Evolutionary conservation across 2,888 invertebrate genomes (phyloP).

Genomic region (Phengaris alcon): DNA sequence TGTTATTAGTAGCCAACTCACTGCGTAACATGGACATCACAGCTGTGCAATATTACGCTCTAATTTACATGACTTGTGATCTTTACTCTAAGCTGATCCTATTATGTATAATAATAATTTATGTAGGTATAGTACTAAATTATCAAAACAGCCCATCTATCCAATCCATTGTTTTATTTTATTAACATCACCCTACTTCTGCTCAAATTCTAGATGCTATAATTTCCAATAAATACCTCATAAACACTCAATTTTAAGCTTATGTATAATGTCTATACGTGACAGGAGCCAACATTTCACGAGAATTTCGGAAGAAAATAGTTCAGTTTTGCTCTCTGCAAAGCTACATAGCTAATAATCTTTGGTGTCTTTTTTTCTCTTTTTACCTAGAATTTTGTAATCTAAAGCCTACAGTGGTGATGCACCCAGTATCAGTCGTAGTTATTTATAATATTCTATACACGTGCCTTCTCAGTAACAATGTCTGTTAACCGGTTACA

Average conservation of each 20-base stretch:
- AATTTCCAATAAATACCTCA: too few relatives aligned
- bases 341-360: too few relatives aligned
- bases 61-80: constrained; percentile 11
- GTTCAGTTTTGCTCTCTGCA: too few relatives aligned
- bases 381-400: background rate
- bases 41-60: background rate
- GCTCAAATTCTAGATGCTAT: too few relatives aligned
- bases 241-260: too few relatives aligned
- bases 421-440: background rate
- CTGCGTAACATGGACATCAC: background rate
- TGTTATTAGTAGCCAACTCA: background rate
- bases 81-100: constrained; percentile 4
- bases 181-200: too few relatives aligned
- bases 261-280: too few relatives aligned
- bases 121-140: background rate
- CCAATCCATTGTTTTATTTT: too few relatives aligned
- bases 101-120: background rate
- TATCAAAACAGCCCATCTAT: too few relatives aligned
- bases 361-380: background rate
- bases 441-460: background rate
- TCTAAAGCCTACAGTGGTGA: background rate
- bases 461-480: background rate
- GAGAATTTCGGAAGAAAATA: too few relatives aligned
- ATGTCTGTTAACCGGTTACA: background rate
- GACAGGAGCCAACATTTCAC: too few relatives aligned